Base-by-base conservation (phyloP, 2,888 invertebrate species). In the Marasmarcha lunaedactyla region DNA sequence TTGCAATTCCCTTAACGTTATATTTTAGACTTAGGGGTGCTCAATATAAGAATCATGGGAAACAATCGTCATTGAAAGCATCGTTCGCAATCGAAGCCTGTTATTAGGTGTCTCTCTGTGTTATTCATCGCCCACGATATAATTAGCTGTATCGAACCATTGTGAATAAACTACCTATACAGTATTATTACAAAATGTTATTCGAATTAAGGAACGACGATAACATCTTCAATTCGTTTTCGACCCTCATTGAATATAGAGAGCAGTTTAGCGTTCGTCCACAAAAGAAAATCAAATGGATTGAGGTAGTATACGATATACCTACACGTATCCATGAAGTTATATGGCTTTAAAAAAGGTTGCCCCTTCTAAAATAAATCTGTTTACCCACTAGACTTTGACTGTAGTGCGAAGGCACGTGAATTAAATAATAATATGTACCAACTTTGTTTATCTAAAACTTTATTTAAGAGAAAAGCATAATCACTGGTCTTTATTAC, bases 171-270 rank as follows among this genome's bases (percentile, higher is more conserved):
- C 54, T 47, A 48, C 47, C 47, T 50, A 54, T 51, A 61, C 59
- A 62, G 52, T 52, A 57, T 63, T 62, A 66, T 63, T 60, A 69
- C 59, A 59, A 63, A 69, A 68, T 60, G 59, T 62, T 65, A 57
- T 64, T 61, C 53, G 48, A 59, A 55, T 59, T 57, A 59, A 57
- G 58, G 2, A 30, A n/a, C 9, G 47, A 53, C 57, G 71, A 72
- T 72, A 71, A 57, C 54, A 73, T 72, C 73, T 59, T 47, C 47
- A 46, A 49, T 52, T 54, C 54, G 59, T 56, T 58, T 56, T 55
- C 55, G 57, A 57, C 59, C 61, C 64, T 56, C 56, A 50, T 51
- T 57, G 52, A 56, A 61, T 61, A 60, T 57, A 52, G 55, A 63
- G 68, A 68, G 69, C 63, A 20, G 67, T 64, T 59, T 48, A 52